These are phyloP conservation scores for Plodia interpunctella DNA, from an alignment of 1,140 invertebrate genomes.

Conservation along the genomic window DNA sequence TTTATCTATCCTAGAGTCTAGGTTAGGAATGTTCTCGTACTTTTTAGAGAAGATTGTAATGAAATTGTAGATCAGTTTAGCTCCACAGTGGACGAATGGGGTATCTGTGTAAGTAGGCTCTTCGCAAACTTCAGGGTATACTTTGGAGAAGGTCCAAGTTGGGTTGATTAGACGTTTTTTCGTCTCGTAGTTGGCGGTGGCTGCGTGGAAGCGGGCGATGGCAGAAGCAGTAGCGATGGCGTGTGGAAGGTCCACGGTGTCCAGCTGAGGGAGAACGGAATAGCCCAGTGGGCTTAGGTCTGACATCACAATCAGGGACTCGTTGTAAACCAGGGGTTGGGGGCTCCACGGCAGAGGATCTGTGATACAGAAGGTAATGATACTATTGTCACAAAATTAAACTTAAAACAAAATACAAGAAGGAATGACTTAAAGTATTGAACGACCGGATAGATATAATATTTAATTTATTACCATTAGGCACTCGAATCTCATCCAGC, in stretches of 20 bases:
- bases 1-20: slow-evolving; percentile 31
- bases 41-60: slow-evolving; percentile 41
- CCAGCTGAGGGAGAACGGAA: slow-evolving; percentile 16
- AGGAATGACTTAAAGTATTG: too few species aligned
- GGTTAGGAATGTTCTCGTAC: slow-evolving; percentile 21
- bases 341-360: slow-evolving; percentile 40
- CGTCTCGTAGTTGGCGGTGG: slow-evolving; percentile 42
- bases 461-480: slow-evolving; percentile 27
- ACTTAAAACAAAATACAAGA: too few species aligned
- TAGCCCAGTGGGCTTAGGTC: slow-evolving; percentile 46
- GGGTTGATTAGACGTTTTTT: slow-evolving; percentile 20
- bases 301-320: slow-evolving; percentile 48
- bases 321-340: slow-evolving; percentile 39
- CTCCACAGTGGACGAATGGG: slow-evolving; percentile 39
- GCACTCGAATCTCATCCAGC: slow-evolving; percentile 36
- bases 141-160: slow-evolving; percentile 28
- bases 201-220: slow-evolving; percentile 54
- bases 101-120: slow-evolving; percentile 42
- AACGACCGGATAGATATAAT: too few species aligned
- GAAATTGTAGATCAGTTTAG: slow-evolving; percentile 41
- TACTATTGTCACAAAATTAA: too few species aligned
- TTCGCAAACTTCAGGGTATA: slow-evolving; percentile 24
- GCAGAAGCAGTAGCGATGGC: slow-evolving; percentile 25
- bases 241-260: slow-evolving; percentile 40
- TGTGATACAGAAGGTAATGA: too few species aligned